Base-by-base conservation (phyloP, 2,888 invertebrate species). In the Eilema griseolum region DNA sequence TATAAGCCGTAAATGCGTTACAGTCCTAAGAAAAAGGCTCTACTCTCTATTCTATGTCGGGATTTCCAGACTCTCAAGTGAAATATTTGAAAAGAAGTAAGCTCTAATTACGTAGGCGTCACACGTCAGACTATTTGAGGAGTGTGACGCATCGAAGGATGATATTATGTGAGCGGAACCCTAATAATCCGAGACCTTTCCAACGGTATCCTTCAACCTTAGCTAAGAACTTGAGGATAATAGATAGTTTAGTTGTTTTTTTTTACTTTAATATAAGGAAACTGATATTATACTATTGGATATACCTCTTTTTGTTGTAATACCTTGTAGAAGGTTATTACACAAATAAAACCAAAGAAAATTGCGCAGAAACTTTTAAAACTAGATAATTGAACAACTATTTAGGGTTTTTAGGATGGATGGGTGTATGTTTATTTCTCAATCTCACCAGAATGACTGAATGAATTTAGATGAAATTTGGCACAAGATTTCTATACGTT, bases 91-190 rank as follows among this genome's bases (percentile, higher is more conserved):
- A 76, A 79, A 81, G 81, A 81, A 82, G 79, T 60, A 72, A 74
- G 68, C 69, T 74, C 81, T 83, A 81, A 83, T 79, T 80, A 80
- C 78, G 79, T 67, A 77, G 76, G 76, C 72, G 76, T 76, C 71
- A 74, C 73, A 68, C 75, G 78, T 78, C 74, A 79, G 78, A 74
- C 75, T 76, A 75, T 81, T 80, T 71, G 72, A 80, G 72, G 68
- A 76, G 70, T 74, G 65, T 70, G 72, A 64, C 70, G 66, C 75
- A 75, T 76, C 79, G 75, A 70, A 72, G 73, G 72, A 67, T 78
- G 76, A 76, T 72, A 75, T 77, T 81, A 75, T 78, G 70, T 66
- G 70, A 72, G 67, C 70, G 74, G 69, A 79, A 71, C 69, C 66
- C 74, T 73, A 75, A 79, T 74, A 82, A 76, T 75, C 67, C 68